Percentiles rank a stretch among this genome's conserved stretches.
These are phyloP conservation scores for Leptonema lineaticorne DNA, from an alignment of 1,140 invertebrate genomes.

Conservation along the genomic window DNA sequence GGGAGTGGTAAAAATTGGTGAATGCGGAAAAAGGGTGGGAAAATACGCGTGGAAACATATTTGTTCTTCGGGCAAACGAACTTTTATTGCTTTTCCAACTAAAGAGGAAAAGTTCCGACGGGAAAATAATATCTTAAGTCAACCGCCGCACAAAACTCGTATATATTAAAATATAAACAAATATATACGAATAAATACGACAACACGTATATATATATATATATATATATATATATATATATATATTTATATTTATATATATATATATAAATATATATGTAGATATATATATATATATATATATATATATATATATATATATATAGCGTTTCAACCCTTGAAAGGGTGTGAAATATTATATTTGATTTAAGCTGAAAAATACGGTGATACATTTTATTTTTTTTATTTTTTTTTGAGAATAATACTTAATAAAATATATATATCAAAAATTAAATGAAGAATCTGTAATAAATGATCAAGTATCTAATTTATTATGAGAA, in stretches of 20 bases:
- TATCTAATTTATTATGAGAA: no score
- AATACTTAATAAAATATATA: no score
- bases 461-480: no score
- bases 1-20: constrained; percentile 13
- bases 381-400: no score
- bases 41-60: constrained; percentile 33
- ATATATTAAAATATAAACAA: constrained; percentile 5
- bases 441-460: no score
- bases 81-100: constrained; percentile 42
- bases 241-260: neutral
- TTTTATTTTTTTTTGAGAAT: no score
- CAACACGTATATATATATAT: neutral
- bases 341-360: no score
- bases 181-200: no score
- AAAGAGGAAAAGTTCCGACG: constrained; percentile 33
- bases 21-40: constrained; percentile 11
- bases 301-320: neutral
- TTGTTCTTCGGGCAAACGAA: constrained; percentile 41
- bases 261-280: neutral
- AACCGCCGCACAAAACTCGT: neutral
- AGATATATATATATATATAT: neutral
- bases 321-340: no score
- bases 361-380: no score
- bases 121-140: constrained; percentile 39
- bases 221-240: neutral